phyloP scores from a whole-genome alignment of 2,113 vertebrate species.

The Caretta caretta region DNA sequence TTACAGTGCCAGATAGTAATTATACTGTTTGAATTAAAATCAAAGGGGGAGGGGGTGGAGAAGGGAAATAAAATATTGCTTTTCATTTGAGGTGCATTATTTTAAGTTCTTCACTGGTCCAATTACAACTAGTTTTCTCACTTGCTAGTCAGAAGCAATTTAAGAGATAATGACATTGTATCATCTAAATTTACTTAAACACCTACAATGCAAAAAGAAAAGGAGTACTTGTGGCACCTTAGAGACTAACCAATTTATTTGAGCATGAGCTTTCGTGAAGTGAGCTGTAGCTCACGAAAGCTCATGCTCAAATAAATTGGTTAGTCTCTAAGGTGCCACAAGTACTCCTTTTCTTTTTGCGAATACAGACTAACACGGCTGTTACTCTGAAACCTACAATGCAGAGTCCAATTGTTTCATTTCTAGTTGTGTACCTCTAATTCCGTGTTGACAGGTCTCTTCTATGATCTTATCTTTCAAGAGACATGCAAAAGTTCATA shows the following conservation, averaged over 20 bases:
- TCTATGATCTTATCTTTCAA: neutral
- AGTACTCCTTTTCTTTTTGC: too few species aligned
- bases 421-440: neutral
- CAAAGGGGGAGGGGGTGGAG: neutral
- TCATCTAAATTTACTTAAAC: neutral
- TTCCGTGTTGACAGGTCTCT: neutral
- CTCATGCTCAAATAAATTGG: too few species aligned
- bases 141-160: neutral
- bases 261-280: too few species aligned
- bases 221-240: too few species aligned
- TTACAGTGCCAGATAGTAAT: neutral
- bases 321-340: too few species aligned
- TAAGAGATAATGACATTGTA: neutral
- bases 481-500: neutral
- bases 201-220: neutral
- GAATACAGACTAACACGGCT: too few species aligned
- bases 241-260: too few species aligned
- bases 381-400: neutral
- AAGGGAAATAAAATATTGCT: neutral
- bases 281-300: too few species aligned
- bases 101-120: neutral
- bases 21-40: conserved; percentile 17
- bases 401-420: neutral
- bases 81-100: conserved; percentile 27
- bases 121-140: neutral